Evolutionary conservation across 2,888 invertebrate species (phyloP).

Genomic region (Sarcophaga rosellei): DNA sequence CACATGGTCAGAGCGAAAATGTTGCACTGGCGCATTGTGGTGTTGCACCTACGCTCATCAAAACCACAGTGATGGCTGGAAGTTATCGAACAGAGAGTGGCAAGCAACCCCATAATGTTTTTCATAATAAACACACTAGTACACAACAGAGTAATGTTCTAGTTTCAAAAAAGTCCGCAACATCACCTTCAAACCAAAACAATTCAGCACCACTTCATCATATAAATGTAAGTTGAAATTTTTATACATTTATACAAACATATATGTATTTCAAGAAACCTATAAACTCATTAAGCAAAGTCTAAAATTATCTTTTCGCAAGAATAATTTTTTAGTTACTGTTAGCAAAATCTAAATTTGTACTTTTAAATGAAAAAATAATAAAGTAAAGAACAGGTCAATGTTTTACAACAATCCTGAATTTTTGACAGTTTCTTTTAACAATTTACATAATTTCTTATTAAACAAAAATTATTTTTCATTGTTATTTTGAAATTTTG

Average conservation of each 20-base stretch:
- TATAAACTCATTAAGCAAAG: not conserved
- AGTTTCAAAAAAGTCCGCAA: constrained; percentile 30
- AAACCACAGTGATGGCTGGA: constrained; percentile 40
- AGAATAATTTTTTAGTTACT: no score
- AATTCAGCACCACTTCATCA: constrained; percentile 75
- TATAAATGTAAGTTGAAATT: constrained; percentile 70
- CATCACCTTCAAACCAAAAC: constrained; percentile 71
- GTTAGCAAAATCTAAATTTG: no score
- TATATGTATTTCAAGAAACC: not conserved
- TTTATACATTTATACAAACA: not conserved
- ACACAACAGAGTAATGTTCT: constrained; percentile 45
- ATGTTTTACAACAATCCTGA: no score
- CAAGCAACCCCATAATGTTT: constrained; percentile 68
- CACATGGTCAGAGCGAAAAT: constrained; percentile 47
- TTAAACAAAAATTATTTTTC: no score
- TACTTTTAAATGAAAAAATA: no score
- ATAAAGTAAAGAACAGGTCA: no score
- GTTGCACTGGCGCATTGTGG: constrained; percentile 13
- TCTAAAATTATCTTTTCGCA: not conserved
- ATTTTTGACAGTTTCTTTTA: no score
- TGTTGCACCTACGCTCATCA: constrained; percentile 39
- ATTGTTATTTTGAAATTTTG: no score
- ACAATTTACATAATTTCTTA: no score
- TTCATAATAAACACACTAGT: constrained; percentile 63
- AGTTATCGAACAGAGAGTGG: constrained; percentile 44